Percentiles rank a stretch among this genome's conserved stretches.
Conservation (phyloP, 2,888 invertebrate species). For the Pammene aurita region DNA sequence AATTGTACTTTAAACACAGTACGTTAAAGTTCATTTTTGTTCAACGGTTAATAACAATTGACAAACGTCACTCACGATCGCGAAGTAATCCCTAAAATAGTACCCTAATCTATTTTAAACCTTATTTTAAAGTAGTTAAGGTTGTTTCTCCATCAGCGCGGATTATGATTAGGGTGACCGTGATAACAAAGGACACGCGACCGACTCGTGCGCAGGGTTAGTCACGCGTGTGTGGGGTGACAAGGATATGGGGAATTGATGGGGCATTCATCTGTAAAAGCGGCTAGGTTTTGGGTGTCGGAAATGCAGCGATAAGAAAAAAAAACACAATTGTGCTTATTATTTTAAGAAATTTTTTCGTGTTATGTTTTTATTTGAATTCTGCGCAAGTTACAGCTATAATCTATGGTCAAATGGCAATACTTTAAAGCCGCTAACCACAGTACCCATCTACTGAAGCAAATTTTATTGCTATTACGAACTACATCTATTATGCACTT, state of each 20-base stretch:
- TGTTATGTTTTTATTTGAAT: background rate
- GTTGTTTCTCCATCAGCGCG: background rate
- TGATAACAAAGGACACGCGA: slow-evolving; percentile 20
- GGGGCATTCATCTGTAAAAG: slow-evolving; percentile 12
- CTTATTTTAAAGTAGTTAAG: background rate
- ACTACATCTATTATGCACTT: no score
- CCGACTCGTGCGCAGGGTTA: slow-evolving; percentile 12
- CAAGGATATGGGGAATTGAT: slow-evolving; percentile 31
- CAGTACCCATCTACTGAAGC: no score
- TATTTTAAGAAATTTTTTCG: no score
- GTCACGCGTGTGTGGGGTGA: slow-evolving; percentile 21
- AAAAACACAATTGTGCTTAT: background rate
- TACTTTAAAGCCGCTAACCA: no score
- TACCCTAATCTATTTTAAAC: background rate
- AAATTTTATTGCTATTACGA: no score
- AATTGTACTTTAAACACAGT: background rate
- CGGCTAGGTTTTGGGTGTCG: slow-evolving; percentile 1
- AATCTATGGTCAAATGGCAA: no score
- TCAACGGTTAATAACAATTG: slow-evolving; percentile 4
- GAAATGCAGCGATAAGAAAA: background rate
- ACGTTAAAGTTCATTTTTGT: background rate
- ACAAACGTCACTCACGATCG: background rate
- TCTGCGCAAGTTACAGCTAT: no score
- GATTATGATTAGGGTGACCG: background rate
- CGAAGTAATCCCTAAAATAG: background rate